These are phyloP conservation scores for Phoebastria nigripes DNA, from an alignment of 2,797 vertebrate species.

Conservation along the genomic window DNA sequence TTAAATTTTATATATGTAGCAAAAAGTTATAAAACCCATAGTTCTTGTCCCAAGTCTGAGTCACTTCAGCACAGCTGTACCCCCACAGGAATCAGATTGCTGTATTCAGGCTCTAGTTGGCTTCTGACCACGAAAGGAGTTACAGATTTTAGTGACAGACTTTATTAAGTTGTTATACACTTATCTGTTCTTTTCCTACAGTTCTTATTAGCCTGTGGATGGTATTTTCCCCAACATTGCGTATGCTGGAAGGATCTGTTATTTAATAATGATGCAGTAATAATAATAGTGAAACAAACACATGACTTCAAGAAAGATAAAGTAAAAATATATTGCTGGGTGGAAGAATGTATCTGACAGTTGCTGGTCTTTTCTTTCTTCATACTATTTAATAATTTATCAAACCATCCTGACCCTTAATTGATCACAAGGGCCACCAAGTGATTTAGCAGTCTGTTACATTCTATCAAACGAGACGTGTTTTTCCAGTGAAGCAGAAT, in stretches of 20 bases:
- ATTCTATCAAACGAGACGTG: slow-evolving; percentile 12
- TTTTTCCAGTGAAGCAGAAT: slow-evolving; percentile 42
- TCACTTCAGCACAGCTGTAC: neutral
- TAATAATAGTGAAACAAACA: neutral
- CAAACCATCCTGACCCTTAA: slow-evolving; percentile 38
- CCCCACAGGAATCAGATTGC: neutral
- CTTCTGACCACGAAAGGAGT: neutral
- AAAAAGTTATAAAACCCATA: neutral
- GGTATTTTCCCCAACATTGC: neutral
- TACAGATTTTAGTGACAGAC: neutral
- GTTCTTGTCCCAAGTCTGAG: neutral
- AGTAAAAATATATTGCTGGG: neutral
- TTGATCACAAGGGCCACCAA: slow-evolving; percentile 52
- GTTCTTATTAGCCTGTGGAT: neutral
- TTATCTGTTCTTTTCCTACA: neutral
- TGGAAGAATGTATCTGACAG: neutral
- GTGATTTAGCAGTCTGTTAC: slow-evolving; percentile 44
- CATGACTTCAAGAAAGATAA: neutral
- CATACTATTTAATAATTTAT: slow-evolving; percentile 57
- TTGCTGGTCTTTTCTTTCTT: slow-evolving; percentile 15
- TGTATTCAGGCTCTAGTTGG: neutral
- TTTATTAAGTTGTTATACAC: neutral
- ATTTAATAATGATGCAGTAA: neutral
- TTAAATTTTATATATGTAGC: neutral
- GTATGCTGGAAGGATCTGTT: neutral